Base-by-base conservation (phyloP, 2,888 invertebrate species). In the Nomada fucata region DNA sequence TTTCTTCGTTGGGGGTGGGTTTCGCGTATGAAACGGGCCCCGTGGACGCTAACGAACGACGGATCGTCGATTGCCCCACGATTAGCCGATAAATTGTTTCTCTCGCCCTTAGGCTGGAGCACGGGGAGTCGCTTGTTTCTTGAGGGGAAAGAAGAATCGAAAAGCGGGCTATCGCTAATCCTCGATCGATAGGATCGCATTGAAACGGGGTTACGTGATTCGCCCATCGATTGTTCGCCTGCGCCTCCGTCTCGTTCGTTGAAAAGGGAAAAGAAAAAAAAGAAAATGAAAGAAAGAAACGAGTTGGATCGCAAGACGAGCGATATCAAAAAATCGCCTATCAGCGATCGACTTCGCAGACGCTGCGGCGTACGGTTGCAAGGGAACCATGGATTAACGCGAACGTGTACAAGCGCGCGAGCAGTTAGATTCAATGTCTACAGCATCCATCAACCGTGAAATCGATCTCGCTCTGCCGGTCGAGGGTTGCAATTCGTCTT, bases 1-100 rank as follows among this genome's bases (percentile, higher is more conserved):
- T 71, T 71, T 65, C 55, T 72, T 61, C 64, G 74, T 73, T 74
- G 13, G 59, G 18, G 57, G 63, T 18, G 29, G 18, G 26, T 47
- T 68, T 59, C 72, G 65, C 29, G 75, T 44, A 36, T 68, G 73
- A 76, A 80, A 72, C 70, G 80, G 53, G 67, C 81, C 69, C 69
- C 67, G 69, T 50, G 73, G 44, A 84, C 72, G 72, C 55, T 75
- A 64, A 65, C 44, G 20, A 70, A 69, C 47, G 47, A 53, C 59
- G 36, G 15, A 78, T 84, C 65, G 80, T 81, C 76, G 59, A 84
- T 77, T 77, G 69, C 68, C 55, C 59, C 73, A 36, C 36, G 0
- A 36, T 36, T 36, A 82, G 76, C 83, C 60, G 64, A 26, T 73
- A 57, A 82, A 76, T 82, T 82, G 82, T 82, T 83, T 83, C 23